A percentile compares a stretch with the other conserved stretches of the same genome.
These are phyloP conservation scores for Helarctos malayanus DNA, from an alignment of 2,797 vertebrate genomes.

Conservation along the genomic window DNA sequence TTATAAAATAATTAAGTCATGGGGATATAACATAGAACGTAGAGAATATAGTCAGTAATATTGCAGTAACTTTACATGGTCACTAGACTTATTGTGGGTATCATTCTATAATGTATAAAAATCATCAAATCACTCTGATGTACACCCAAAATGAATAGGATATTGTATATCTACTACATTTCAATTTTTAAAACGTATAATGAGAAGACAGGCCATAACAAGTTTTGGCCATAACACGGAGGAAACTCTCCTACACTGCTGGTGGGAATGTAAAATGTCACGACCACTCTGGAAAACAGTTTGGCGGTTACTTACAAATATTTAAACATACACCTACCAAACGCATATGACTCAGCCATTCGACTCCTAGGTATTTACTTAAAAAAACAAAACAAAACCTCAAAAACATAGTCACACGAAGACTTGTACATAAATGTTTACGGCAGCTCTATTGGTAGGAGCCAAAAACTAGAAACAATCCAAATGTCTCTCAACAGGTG, in stretches of 20 bases:
- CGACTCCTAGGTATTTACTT: background rate
- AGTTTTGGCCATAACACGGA: background rate
- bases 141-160: background rate
- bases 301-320: background rate
- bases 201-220: background rate
- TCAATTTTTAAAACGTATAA: background rate
- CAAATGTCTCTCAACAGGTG: background rate
- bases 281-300: background rate
- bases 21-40: background rate
- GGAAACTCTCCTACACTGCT: background rate
- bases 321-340: background rate
- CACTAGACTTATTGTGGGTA: background rate
- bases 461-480: background rate
- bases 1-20: background rate
- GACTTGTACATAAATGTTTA: background rate
- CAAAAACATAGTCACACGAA: background rate
- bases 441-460: background rate
- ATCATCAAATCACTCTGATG: background rate
- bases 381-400: background rate
- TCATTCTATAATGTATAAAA: background rate
- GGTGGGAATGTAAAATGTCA: background rate
- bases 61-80: background rate
- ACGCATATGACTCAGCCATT: background rate
- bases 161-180: background rate
- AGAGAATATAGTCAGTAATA: background rate